Evolutionary conservation across 2,797 vertebrate species (phyloP).

Genomic region (Caiman crocodilus): DNA sequence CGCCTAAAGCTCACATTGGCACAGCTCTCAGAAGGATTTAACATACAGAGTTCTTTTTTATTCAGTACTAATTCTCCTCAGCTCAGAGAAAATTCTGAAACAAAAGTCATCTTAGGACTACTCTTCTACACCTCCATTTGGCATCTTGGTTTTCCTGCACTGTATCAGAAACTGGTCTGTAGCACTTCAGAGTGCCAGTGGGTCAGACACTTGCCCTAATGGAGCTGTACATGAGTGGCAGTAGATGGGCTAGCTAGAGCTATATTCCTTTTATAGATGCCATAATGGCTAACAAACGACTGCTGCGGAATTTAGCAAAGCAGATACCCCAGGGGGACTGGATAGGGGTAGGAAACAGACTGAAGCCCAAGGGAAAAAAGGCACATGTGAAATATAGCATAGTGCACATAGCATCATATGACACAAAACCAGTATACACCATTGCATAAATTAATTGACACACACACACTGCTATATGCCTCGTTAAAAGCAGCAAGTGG

Average conservation of each 20-base stretch:
- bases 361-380: background rate
- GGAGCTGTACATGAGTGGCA: background rate
- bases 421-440: background rate
- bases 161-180: background rate
- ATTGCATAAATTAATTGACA: conserved; percentile 18
- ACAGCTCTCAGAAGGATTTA: background rate
- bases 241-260: background rate
- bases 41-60: conserved; percentile 1
- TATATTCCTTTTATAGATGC: background rate
- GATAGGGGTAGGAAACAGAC: too few relatives aligned
- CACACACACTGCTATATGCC: background rate
- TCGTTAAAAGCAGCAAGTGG: conserved; percentile 41
- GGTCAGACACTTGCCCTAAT: background rate
- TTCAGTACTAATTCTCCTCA: conserved; percentile 3
- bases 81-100: background rate
- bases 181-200: background rate
- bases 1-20: background rate
- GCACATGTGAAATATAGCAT: background rate
- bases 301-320: background rate
- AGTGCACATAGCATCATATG: background rate
- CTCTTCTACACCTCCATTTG: background rate
- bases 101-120: background rate
- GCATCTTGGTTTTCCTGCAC: background rate
- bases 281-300: background rate
- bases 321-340: background rate